A percentile compares a stretch with the other conserved stretches of the same genome.
Evolutionary conservation across 1,140 invertebrate species (phyloP).

Genomic region (Anadara kagoshimensis): DNA sequence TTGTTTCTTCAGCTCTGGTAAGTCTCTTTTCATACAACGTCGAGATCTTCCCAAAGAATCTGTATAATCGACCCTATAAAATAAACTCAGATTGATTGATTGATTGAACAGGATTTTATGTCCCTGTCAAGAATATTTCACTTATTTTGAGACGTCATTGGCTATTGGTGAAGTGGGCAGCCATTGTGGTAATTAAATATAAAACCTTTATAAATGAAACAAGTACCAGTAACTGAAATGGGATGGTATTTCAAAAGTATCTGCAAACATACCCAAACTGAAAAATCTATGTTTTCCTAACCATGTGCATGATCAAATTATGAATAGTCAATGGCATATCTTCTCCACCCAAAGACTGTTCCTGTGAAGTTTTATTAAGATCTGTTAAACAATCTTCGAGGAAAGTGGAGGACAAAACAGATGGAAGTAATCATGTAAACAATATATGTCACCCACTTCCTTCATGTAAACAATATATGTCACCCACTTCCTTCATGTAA

Average conservation of each 20-base stretch:
- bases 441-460: background rate
- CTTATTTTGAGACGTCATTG: too few species aligned
- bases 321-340: too few species aligned
- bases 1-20: conserved; percentile 81
- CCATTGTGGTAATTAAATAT: background rate
- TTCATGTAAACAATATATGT: background rate
- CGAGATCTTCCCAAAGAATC: conserved; percentile 91
- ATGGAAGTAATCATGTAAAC: background rate
- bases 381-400: background rate
- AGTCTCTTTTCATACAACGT: conserved; percentile 86
- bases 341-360: too few species aligned
- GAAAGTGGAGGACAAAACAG: background rate
- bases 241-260: too few species aligned
- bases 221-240: too few species aligned
- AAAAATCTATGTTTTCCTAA: too few species aligned
- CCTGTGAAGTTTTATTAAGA: too few species aligned
- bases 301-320: too few species aligned
- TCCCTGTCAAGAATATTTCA: background rate
- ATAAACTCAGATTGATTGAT: background rate
- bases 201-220: background rate
- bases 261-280: too few species aligned
- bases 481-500: too few species aligned
- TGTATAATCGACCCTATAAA: conserved; percentile 86
- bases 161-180: too few species aligned
- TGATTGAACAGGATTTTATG: background rate